Percentiles rank a stretch among this genome's conserved stretches.
These are phyloP conservation scores for Apeltes quadracus DNA, from an alignment of 2,113 vertebrate genomes.

Conservation along the genomic window DNA sequence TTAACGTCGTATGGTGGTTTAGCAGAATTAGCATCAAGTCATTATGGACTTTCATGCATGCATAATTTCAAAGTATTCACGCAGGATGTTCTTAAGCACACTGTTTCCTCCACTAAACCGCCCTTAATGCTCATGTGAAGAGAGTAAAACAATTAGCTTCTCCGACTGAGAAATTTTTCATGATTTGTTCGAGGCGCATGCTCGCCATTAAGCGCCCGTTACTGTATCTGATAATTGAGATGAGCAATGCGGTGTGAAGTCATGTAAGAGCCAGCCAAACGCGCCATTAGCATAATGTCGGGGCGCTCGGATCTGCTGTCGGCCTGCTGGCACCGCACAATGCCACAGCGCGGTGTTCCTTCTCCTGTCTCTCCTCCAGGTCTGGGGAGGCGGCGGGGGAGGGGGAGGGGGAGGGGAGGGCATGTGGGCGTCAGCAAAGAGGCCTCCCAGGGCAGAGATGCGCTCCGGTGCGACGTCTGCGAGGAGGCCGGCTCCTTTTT, in stretches of 20 bases:
- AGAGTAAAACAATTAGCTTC: slow-evolving; percentile 67
- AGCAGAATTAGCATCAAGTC: slow-evolving; percentile 36
- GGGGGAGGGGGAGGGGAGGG: not conserved
- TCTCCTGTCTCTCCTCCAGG: slow-evolving; percentile 27
- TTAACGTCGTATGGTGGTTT: slow-evolving; percentile 33
- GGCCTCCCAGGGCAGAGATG: slow-evolving; percentile 54
- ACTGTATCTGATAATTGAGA: slow-evolving; percentile 72
- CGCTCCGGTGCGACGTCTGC: slow-evolving; percentile 29
- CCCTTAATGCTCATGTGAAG: slow-evolving; percentile 48
- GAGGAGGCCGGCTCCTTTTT: slow-evolving; percentile 32
- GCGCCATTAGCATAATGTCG: slow-evolving; percentile 67
- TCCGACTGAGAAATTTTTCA: slow-evolving; percentile 44
- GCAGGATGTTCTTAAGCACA: slow-evolving; percentile 33
- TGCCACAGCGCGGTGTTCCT: slow-evolving; percentile 10
- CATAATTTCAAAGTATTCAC: slow-evolving; percentile 53
- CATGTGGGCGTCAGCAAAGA: slow-evolving; percentile 13
- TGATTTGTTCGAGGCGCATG: slow-evolving; percentile 63
- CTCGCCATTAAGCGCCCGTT: slow-evolving; percentile 47
- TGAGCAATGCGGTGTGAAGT: slow-evolving; percentile 68
- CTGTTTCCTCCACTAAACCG: slow-evolving; percentile 35
- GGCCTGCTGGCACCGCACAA: slow-evolving; percentile 56
- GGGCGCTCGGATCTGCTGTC: slow-evolving; percentile 62
- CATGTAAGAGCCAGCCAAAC: slow-evolving; percentile 67
- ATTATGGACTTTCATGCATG: slow-evolving; percentile 40
- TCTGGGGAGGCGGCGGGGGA: not conserved